Percentiles rank a stretch among this genome's conserved stretches.
phyloP scores from a whole-genome alignment of 2,888 invertebrate genomes.

The Chironomus riparius region DNA sequence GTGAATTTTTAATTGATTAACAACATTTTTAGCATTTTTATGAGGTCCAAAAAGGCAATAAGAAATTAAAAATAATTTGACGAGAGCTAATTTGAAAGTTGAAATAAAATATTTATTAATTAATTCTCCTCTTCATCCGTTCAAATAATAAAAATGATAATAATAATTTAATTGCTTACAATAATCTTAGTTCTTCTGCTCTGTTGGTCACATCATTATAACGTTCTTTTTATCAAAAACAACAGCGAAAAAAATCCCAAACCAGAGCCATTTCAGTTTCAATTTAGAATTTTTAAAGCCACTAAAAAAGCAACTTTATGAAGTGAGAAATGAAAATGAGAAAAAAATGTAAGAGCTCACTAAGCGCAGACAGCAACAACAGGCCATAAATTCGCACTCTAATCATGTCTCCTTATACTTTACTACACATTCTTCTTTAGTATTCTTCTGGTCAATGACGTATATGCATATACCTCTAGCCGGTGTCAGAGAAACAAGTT shows the following conservation, averaged over 20 bases:
- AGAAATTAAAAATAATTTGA: neutral
- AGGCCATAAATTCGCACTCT: neutral
- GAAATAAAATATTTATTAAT: neutral
- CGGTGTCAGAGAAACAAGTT: neutral
- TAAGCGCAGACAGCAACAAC: neutral
- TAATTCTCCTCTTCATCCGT: neutral
- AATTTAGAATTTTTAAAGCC: neutral
- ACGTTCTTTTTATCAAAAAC: too few relatives aligned
- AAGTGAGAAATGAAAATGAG: neutral
- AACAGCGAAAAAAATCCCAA: too few relatives aligned
- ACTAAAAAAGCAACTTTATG: neutral
- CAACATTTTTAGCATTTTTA: too few relatives aligned
- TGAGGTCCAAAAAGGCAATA: neutral
- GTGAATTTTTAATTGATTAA: constrained; percentile 1
- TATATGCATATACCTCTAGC: neutral
- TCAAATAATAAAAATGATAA: too few relatives aligned
- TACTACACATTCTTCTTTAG: neutral
- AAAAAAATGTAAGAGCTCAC: neutral
- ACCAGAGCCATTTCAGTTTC: neutral
- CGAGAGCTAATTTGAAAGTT: constrained; percentile 3
- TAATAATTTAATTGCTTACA: neutral
- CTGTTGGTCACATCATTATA: neutral
- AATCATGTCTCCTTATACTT: neutral
- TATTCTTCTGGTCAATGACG: neutral
- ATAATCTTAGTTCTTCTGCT: neutral